Conservation (phyloP, 2,888 invertebrate species). For the Rhingia campestris region DNA sequence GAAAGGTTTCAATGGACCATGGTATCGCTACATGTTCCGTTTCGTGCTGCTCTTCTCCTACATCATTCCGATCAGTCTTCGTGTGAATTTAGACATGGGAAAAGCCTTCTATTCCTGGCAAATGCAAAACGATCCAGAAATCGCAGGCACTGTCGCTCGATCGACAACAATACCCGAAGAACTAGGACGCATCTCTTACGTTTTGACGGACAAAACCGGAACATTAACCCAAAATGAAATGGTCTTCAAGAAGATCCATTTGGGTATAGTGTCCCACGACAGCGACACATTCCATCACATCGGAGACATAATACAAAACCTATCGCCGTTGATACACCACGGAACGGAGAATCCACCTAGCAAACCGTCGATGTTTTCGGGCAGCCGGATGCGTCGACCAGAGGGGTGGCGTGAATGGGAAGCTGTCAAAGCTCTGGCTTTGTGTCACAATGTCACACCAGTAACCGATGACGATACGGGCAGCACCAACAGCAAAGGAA, state of each 20-base stretch:
- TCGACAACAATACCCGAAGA: constrained; percentile 99
- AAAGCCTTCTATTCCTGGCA: constrained; percentile 99
- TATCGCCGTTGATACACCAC: constrained; percentile 78
- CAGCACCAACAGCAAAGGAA: constrained; percentile 71
- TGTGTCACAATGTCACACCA: constrained; percentile 99
- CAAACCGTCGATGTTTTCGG: constrained; percentile 77
- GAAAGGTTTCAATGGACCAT: constrained; percentile 97
- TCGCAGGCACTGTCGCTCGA: constrained; percentile 96
- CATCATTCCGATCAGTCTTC: constrained; percentile 98
- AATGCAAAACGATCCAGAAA: constrained; percentile 95
- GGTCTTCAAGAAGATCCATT: constrained; percentile 97
- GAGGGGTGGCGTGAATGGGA: constrained; percentile 91
- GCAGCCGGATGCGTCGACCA: constrained; percentile 85
- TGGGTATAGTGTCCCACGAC: constrained; percentile 96
- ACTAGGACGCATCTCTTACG: constrained; percentile 96
- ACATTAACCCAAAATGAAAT: constrained; percentile 99
- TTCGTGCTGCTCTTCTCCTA: constrained; percentile 99
- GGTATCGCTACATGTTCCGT: constrained; percentile 98
- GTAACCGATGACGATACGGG: constrained; percentile 89
- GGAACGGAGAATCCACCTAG: constrained; percentile 75
- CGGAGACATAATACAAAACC: constrained; percentile 80
- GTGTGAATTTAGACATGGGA: constrained; percentile 99
- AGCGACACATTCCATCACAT: constrained; percentile 84
- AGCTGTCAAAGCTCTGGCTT: constrained; percentile 95
- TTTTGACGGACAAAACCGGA: constrained; percentile 99